A percentile compares a stretch with the other conserved stretches of the same genome.
Conservation (phyloP, 2,888 invertebrate genomes). For the Papilio elwesi region DNA sequence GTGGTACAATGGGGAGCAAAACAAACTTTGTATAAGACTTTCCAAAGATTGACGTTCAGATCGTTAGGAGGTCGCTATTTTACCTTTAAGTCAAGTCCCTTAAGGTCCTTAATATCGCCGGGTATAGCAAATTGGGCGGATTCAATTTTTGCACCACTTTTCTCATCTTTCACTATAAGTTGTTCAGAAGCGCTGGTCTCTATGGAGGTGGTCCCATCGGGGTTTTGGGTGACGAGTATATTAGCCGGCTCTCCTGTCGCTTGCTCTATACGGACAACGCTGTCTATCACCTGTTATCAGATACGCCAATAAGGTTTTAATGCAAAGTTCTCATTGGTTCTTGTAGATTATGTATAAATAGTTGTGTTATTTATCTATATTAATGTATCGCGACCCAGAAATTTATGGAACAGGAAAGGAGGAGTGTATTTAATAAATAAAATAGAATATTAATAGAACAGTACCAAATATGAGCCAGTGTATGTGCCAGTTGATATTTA, state of each 20-base stretch:
- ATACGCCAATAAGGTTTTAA: constrained; percentile 15
- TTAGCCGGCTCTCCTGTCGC: constrained; percentile 80
- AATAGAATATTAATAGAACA: not conserved
- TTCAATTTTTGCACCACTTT: constrained; percentile 68
- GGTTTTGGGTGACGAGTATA: constrained; percentile 79
- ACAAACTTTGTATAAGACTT: too few species aligned
- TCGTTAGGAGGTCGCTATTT: not conserved
- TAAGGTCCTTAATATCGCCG: constrained; percentile 79
- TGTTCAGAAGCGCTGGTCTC: constrained; percentile 75
- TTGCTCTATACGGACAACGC: constrained; percentile 80
- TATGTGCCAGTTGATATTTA: not conserved
- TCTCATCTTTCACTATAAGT: constrained; percentile 85
- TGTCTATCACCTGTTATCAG: constrained; percentile 73
- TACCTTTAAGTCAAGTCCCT: constrained; percentile 79
- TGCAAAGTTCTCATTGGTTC: not conserved
- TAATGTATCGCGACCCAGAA: not conserved
- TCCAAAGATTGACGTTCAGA: not conserved
- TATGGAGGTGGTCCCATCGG: constrained; percentile 80
- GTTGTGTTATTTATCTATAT: not conserved
- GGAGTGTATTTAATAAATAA: constrained; percentile 31
- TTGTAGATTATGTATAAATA: not conserved
- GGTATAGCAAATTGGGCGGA: constrained; percentile 78
- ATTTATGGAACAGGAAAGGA: not conserved
- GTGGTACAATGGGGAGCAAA: too few species aligned
- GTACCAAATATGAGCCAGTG: not conserved